Percentiles rank a stretch among this genome's conserved stretches.
Conservation (phyloP, 1,140 invertebrate species). For the Drosophila pruinosa region DNA sequence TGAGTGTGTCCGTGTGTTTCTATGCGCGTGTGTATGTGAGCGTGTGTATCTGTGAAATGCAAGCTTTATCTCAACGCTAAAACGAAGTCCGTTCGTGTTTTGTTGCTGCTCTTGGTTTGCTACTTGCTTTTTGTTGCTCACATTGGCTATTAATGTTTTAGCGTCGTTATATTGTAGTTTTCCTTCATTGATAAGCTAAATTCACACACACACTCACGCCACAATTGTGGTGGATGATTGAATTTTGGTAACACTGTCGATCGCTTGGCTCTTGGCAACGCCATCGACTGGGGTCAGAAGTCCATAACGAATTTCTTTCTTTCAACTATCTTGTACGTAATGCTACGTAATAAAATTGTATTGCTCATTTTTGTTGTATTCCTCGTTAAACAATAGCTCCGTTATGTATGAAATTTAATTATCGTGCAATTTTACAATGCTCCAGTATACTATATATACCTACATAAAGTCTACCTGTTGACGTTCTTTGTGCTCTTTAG, state of each 20-base stretch:
- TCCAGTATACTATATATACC: neutral
- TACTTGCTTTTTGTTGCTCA: conserved; percentile 36
- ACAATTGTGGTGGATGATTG: conserved; percentile 31
- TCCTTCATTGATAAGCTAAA: conserved; percentile 67
- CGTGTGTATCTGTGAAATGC: conserved; percentile 45
- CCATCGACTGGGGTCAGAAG: conserved; percentile 57
- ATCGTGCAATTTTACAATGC: conserved; percentile 49
- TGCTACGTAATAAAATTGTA: conserved; percentile 55
- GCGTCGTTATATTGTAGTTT: conserved; percentile 68
- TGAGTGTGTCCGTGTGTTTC: conserved; percentile 27
- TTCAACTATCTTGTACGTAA: conserved; percentile 45
- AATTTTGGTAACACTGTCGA: conserved; percentile 50
- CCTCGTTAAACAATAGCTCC: conserved; percentile 46
- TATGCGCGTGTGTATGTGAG: conserved; percentile 14
- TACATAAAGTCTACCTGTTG: conserved; percentile 8
- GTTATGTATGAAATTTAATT: conserved; percentile 49
- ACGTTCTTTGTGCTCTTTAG: conserved; percentile 40
- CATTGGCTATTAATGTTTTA: conserved; percentile 69
- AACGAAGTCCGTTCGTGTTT: conserved; percentile 49
- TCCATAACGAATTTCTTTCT: conserved; percentile 66
- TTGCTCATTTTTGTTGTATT: conserved; percentile 14
- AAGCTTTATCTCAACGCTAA: conserved; percentile 58
- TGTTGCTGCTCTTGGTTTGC: neutral
- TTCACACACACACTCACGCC: conserved; percentile 9
- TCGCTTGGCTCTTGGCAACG: conserved; percentile 51